Evolutionary conservation across 2,888 invertebrate species (phyloP).

Genomic region (Athalia rosae): DNA sequence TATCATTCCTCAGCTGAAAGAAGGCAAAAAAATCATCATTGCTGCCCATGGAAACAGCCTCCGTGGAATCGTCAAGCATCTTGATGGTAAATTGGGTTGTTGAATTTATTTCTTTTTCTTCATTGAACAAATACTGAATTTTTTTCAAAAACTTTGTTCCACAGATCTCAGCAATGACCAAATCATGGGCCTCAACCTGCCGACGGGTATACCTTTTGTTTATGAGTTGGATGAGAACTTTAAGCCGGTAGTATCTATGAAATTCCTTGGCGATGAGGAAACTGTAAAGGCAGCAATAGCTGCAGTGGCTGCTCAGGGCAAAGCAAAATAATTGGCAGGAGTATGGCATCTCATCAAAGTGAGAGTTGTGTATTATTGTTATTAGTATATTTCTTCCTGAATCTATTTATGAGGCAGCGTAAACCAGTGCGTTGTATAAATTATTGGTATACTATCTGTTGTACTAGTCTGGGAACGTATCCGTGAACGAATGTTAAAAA

Average conservation of each 20-base stretch:
- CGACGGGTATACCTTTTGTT: constrained; percentile 80
- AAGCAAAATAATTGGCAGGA: constrained; percentile 74
- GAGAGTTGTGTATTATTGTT: constrained; percentile 12
- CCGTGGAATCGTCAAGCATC: constrained; percentile 89
- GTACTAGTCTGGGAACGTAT: constrained; percentile 41
- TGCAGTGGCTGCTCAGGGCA: constrained; percentile 78
- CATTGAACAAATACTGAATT: background rate
- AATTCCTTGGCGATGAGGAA: constrained; percentile 79
- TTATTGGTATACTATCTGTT: constrained; percentile 22
- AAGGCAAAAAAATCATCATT: constrained; percentile 86
- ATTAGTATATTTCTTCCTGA: constrained; percentile 29
- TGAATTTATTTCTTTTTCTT: constrained; percentile 12
- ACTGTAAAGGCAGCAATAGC: constrained; percentile 79
- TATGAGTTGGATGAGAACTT: constrained; percentile 78
- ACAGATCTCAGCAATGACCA: constrained; percentile 76
- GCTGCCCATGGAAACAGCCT: constrained; percentile 92
- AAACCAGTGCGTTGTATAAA: constrained; percentile 14
- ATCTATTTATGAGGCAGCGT: constrained; percentile 22
- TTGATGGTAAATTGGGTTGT: constrained; percentile 80
- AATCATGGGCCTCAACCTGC: constrained; percentile 79
- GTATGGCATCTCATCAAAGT: background rate
- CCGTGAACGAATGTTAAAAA: constrained; percentile 32
- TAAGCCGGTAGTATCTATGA: constrained; percentile 78
- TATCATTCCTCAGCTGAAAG: constrained; percentile 88
- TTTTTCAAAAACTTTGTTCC: constrained; percentile 26